Conservation (phyloP, 2,113 vertebrate genomes). For the Leptobrachium ailaonicum region DNA sequence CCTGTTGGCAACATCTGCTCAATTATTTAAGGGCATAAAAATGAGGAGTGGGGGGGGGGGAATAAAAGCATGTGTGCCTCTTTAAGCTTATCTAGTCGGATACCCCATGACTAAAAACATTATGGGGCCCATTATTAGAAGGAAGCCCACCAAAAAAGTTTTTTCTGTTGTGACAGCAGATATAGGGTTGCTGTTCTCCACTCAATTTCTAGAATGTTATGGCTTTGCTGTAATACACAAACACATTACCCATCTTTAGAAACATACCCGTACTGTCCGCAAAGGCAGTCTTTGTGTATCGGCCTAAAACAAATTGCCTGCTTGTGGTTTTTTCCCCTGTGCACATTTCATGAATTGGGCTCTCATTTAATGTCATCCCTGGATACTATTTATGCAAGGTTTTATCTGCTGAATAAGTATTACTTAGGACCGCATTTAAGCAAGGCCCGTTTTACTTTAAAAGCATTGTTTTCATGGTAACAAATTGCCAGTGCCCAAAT, state of each 20-base stretch:
- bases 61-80: too few species aligned
- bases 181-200: too few species aligned
- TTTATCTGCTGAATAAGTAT: constrained; percentile 43
- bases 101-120: too few species aligned
- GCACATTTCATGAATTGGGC: constrained; percentile 23
- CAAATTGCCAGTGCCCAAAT: constrained; percentile 42
- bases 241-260: neutral
- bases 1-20: too few species aligned
- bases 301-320: constrained; percentile 33
- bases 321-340: constrained; percentile 21
- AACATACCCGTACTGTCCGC: neutral
- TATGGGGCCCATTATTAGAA: too few species aligned
- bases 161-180: too few species aligned
- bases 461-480: constrained; percentile 38
- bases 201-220: too few species aligned
- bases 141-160: too few species aligned
- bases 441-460: constrained; percentile 21
- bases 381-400: constrained; percentile 23
- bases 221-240: too few species aligned
- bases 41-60: too few species aligned
- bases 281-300: neutral
- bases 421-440: constrained; percentile 17
- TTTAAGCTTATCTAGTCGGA: too few species aligned
- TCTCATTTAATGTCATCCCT: constrained; percentile 34
- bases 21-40: too few species aligned